Percentiles rank a stretch among this genome's conserved stretches.
Conservation (phyloP, 2,113 vertebrate genomes). For the Melanotaenia duboulayi region DNA sequence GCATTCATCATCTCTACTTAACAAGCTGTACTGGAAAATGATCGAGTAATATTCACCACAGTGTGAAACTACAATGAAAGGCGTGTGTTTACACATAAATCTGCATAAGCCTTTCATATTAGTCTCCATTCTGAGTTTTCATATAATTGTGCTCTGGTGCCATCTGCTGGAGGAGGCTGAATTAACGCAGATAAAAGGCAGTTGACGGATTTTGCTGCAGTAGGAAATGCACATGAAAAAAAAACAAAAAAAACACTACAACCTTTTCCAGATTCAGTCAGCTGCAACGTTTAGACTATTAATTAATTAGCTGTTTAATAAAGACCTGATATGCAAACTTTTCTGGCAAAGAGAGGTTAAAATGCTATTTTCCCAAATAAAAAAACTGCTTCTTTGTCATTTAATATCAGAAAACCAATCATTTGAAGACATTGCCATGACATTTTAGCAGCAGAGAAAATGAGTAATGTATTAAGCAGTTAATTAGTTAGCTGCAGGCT, state of each 20-base stretch:
- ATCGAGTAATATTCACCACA: too few species aligned
- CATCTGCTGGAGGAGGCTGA: slow-evolving; percentile 56
- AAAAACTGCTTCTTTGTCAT: neutral
- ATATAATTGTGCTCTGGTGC: slow-evolving; percentile 55
- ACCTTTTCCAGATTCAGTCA: neutral
- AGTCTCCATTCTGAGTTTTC: neutral
- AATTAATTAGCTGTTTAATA: neutral
- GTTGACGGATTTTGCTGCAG: neutral
- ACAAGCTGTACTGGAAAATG: neutral
- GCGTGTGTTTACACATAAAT: neutral
- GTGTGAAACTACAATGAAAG: neutral
- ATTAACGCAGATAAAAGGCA: neutral
- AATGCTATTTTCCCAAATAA: neutral
- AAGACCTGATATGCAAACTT: neutral
- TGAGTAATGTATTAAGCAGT: neutral
- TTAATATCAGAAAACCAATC: neutral
- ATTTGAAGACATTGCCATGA: neutral
- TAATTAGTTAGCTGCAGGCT: neutral
- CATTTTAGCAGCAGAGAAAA: neutral
- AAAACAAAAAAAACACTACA: too few species aligned
- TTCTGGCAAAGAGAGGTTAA: neutral
- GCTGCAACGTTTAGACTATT: neutral
- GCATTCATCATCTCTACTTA: neutral
- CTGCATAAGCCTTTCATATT: neutral
- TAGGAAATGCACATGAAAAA: neutral